These are phyloP conservation scores for Tholera decimalis DNA, from an alignment of 2,888 invertebrate species.

Conservation along the genomic window DNA sequence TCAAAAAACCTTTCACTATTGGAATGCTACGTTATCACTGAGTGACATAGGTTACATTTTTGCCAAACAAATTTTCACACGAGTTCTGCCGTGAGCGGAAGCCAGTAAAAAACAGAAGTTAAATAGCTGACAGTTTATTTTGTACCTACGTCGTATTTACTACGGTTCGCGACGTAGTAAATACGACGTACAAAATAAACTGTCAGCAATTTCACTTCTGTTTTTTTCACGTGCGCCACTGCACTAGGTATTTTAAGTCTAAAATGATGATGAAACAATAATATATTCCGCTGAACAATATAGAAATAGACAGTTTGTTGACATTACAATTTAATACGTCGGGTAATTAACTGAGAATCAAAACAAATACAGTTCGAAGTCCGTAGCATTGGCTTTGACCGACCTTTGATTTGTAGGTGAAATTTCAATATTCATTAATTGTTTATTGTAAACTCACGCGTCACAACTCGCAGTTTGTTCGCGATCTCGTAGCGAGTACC, in stretches of 20 bases:
- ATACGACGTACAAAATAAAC: too few relatives aligned
- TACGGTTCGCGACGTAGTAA: too few relatives aligned
- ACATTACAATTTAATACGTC: slow-evolving; percentile 29
- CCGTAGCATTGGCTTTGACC: slow-evolving; percentile 7
- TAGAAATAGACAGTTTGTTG: slow-evolving; percentile 20
- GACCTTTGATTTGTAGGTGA: slow-evolving; percentile 51
- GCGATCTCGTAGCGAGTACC: slow-evolving; percentile 17
- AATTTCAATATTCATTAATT: slow-evolving; percentile 30
- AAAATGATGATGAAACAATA: slow-evolving; percentile 30
- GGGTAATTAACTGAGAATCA: slow-evolving; percentile 31
- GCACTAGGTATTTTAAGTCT: background rate
- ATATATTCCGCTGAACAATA: slow-evolving; percentile 16
- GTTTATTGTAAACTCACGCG: slow-evolving; percentile 26
- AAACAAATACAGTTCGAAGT: slow-evolving; percentile 51
- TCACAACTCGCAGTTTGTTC: slow-evolving; percentile 13
- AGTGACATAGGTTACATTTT: too few relatives aligned
- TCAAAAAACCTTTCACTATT: too few relatives aligned
- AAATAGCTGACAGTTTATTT: too few relatives aligned
- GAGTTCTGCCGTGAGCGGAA: too few relatives aligned
- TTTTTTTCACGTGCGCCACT: slow-evolving; percentile 10
- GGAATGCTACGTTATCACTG: too few relatives aligned
- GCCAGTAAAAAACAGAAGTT: too few relatives aligned
- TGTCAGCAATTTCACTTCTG: too few relatives aligned
- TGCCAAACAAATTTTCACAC: too few relatives aligned
- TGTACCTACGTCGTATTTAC: slow-evolving; percentile 2